These are phyloP conservation scores for Luehdorfia chinensis DNA, from an alignment of 1,140 invertebrate genomes.

Conservation along the genomic window DNA sequence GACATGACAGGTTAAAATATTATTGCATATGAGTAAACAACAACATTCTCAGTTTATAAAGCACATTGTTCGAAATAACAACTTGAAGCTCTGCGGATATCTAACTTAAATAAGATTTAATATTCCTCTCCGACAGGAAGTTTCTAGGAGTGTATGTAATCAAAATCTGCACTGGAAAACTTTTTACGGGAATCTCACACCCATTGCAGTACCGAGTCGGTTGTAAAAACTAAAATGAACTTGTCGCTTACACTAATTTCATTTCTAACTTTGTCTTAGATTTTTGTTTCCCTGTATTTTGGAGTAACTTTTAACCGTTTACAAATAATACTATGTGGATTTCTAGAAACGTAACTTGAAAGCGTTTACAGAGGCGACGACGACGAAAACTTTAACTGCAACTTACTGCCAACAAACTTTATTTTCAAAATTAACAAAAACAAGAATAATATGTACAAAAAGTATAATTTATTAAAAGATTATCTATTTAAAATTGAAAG, in stretches of 20 bases:
- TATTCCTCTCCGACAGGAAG: slow-evolving; percentile 70
- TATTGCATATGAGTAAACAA: slow-evolving; percentile 34
- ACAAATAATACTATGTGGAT: slow-evolving; percentile 70
- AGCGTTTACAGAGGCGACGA: slow-evolving; percentile 26
- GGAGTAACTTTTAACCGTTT: slow-evolving; percentile 57
- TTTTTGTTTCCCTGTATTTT: slow-evolving; percentile 56
- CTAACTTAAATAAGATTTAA: slow-evolving; percentile 76
- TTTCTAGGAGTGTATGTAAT: slow-evolving; percentile 73
- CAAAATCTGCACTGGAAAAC: slow-evolving; percentile 70
- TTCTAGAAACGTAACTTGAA: slow-evolving; percentile 53
- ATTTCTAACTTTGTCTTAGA: slow-evolving; percentile 69
- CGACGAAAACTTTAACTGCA: neutral
- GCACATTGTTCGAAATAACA: slow-evolving; percentile 69
- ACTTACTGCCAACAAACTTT: neutral
- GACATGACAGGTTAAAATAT: slow-evolving; percentile 43
- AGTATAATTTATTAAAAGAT: too few relatives aligned
- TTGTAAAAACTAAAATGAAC: slow-evolving; percentile 72
- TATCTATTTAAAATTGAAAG: too few relatives aligned
- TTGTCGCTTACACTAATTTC: slow-evolving; percentile 75
- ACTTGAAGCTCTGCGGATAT: slow-evolving; percentile 59
- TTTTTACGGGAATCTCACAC: slow-evolving; percentile 64
- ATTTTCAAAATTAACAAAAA: neutral
- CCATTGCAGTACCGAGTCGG: slow-evolving; percentile 59
- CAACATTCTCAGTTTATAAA: slow-evolving; percentile 54
- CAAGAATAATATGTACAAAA: too few relatives aligned